phyloP scores from a whole-genome alignment of 2,113 vertebrate genomes.

The Saguinus midas region DNA sequence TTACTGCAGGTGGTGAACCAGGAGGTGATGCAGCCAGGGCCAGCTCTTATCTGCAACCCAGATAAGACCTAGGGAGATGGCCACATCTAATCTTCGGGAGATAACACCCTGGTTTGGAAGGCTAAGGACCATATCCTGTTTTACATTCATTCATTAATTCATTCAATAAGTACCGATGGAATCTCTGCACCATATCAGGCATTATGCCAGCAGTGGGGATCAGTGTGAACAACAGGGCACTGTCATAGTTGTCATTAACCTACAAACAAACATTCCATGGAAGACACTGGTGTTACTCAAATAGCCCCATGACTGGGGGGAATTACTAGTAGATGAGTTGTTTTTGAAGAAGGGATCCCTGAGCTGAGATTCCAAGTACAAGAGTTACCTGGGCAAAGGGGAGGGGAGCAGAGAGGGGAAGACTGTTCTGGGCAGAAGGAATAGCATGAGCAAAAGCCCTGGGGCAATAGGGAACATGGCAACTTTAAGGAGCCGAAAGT shows the following conservation, averaged over 20 bases:
- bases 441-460: not conserved
- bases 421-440: not conserved
- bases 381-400: not conserved
- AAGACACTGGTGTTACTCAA: not conserved
- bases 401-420: not conserved
- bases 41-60: not conserved
- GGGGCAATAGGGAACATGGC: not conserved
- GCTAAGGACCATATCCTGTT: not conserved
- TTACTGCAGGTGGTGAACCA: not conserved
- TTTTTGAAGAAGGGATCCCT: not conserved
- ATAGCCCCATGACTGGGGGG: not conserved
- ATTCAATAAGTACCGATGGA: not conserved
- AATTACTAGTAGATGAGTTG: not conserved
- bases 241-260: not conserved
- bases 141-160: not conserved
- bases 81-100: not conserved
- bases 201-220: not conserved
- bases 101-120: not conserved
- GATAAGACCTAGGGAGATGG: not conserved
- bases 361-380: not conserved
- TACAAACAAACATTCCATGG: not conserved
- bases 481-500: not conserved
- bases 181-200: not conserved
- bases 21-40: not conserved
- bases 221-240: not conserved